Percentiles rank a stretch among this genome's conserved stretches.
These are phyloP conservation scores for Cochlearius cochlearius DNA, from an alignment of 2,113 vertebrate genomes.

Conservation along the genomic window DNA sequence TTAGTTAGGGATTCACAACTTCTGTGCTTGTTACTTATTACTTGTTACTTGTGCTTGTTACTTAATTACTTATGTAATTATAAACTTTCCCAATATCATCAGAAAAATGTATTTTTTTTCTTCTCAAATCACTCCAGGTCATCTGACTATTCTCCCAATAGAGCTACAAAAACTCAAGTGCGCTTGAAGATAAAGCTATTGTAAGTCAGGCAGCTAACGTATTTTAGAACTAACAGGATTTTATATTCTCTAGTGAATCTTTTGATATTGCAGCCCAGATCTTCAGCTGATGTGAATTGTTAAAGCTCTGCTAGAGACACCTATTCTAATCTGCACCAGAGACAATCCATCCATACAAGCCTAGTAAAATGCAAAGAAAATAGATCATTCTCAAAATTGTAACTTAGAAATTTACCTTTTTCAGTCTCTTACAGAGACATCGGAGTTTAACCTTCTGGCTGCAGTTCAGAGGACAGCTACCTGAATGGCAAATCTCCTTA, in stretches of 20 bases:
- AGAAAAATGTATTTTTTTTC: not conserved
- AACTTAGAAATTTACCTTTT: slow-evolving; percentile 80
- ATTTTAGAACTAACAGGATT: not conserved
- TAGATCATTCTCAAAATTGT: not conserved
- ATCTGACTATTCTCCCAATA: not conserved
- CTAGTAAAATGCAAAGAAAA: not conserved
- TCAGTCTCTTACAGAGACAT: slow-evolving; percentile 93
- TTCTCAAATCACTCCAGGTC: not conserved
- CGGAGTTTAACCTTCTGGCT: slow-evolving; percentile 91
- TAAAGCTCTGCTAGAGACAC: not conserved
- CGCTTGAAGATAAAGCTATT: not conserved
- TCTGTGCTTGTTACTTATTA: not conserved
- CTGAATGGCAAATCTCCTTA: slow-evolving; percentile 88
- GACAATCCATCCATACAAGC: not conserved
- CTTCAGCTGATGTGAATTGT: not conserved
- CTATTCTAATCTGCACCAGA: not conserved
- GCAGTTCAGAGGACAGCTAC: slow-evolving; percentile 83
- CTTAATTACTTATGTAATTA: not conserved
- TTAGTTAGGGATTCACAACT: not conserved
- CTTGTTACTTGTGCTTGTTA: too few species aligned
- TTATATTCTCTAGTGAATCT: not conserved
- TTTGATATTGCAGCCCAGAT: not conserved
- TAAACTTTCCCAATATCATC: not conserved
- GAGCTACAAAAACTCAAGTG: not conserved
- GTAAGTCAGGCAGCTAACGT: not conserved